A percentile compares a stretch with the other conserved stretches of the same genome.
Evolutionary conservation across 2,797 vertebrate genomes (phyloP).

Genomic region (Eleutherodactylus coqui): DNA sequence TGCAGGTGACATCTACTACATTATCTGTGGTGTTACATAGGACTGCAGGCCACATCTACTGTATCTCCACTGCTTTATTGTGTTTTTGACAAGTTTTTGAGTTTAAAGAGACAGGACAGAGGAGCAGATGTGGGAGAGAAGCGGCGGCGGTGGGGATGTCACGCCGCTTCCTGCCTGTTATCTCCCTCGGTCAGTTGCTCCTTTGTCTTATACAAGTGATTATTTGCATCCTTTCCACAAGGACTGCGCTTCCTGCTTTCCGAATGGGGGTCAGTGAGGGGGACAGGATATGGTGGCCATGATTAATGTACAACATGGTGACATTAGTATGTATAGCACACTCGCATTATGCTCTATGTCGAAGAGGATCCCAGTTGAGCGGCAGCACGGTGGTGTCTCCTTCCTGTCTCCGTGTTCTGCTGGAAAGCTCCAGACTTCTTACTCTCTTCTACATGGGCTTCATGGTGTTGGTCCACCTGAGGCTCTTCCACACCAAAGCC

Average conservation of each 20-base stretch:
- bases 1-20: no score
- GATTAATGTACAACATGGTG: neutral
- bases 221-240: conserved; percentile 76
- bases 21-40: no score
- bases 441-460: no score
- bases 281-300: conserved; percentile 7
- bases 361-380: neutral
- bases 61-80: neutral
- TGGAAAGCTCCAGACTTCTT: no score
- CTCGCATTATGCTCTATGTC: neutral
- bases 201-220: conserved; percentile 73
- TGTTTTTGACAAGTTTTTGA: neutral
- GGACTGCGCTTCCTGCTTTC: conserved; percentile 76
- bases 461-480: no score
- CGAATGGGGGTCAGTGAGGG: conserved; percentile 55
- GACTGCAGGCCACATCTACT: neutral
- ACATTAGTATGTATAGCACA: neutral
- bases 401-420: neutral
- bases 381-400: rapidly evolving
- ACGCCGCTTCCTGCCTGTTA: conserved; percentile 81
- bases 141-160: conserved; percentile 24
- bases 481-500: no score
- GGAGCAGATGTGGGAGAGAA: neutral
- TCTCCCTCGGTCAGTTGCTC: conserved; percentile 73
- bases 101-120: no score